These are phyloP conservation scores for Cryptus armator DNA, from an alignment of 2,888 invertebrate species.

Conservation along the genomic window DNA sequence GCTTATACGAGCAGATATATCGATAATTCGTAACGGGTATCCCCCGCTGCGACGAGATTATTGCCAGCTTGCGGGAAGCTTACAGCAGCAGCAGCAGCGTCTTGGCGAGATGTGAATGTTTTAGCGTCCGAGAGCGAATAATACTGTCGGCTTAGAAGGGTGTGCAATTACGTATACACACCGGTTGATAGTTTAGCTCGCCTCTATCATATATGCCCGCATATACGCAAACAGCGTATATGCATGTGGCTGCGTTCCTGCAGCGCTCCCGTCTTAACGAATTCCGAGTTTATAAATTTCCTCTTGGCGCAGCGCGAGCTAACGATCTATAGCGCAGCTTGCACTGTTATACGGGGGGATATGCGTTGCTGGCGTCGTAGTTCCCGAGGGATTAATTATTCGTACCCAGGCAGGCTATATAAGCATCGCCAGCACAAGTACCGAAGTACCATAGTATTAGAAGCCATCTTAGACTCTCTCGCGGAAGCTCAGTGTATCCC, in stretches of 20 bases:
- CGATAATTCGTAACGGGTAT: slow-evolving; percentile 46
- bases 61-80: slow-evolving; percentile 11
- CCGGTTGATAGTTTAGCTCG: slow-evolving; percentile 4
- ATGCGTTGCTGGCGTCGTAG: slow-evolving; percentile 45
- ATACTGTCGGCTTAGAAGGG: slow-evolving; percentile 23
- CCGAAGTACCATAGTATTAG: slow-evolving; percentile 20
- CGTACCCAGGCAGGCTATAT: slow-evolving; percentile 23
- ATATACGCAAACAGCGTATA: neutral
- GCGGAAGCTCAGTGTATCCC: slow-evolving; percentile 2
- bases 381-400: slow-evolving; percentile 64
- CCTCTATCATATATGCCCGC: slow-evolving; percentile 12
- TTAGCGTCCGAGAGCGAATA: slow-evolving; percentile 26
- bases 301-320: slow-evolving; percentile 17
- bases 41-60: slow-evolving; percentile 36
- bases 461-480: slow-evolving; percentile 43
- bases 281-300: slow-evolving; percentile 60
- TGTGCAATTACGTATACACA: slow-evolving; percentile 11
- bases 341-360: slow-evolving; percentile 22
- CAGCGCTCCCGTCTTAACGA: slow-evolving; percentile 24
- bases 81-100: neutral
- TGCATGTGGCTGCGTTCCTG: neutral
- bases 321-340: slow-evolving; percentile 49
- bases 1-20: slow-evolving; percentile 28
- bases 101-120: slow-evolving; percentile 17
- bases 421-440: slow-evolving; percentile 30